Percentiles rank a stretch among this genome's conserved stretches.
Evolutionary conservation across 2,888 invertebrate species (phyloP).

Genomic region (Drosophila falleni): DNA sequence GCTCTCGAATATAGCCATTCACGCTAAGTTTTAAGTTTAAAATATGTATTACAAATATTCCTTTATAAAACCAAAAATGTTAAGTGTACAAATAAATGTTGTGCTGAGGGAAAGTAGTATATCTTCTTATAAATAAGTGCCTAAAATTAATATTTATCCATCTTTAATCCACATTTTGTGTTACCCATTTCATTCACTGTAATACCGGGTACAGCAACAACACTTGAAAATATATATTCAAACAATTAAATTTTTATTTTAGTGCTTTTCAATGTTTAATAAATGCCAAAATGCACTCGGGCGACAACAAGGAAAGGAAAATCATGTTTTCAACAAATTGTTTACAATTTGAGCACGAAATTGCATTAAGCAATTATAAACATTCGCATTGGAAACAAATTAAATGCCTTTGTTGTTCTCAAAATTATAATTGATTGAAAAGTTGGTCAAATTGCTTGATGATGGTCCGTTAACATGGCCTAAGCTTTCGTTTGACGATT

Average conservation of each 20-base stretch:
- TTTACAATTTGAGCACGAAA: constrained; percentile 40
- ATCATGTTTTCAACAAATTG: constrained; percentile 19
- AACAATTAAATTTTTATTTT: constrained; percentile 35
- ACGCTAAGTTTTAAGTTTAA: no score
- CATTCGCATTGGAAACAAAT: constrained; percentile 14
- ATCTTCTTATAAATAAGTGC: no score
- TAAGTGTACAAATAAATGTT: no score
- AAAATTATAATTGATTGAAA: constrained; percentile 12
- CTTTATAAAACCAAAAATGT: no score
- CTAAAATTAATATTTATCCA: not conserved
- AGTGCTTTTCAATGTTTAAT: constrained; percentile 52
- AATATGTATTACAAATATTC: no score
- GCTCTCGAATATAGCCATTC: no score
- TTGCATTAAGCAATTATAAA: constrained; percentile 24
- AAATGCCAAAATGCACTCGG: constrained; percentile 53
- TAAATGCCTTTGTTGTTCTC: constrained; percentile 1
- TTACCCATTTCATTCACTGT: not conserved
- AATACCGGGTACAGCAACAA: constrained; percentile 2
- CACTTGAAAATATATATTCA: constrained; percentile 36
- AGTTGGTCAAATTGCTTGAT: constrained; percentile 31
- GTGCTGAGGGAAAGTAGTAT: no score
- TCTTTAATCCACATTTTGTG: not conserved
- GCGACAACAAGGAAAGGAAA: constrained; percentile 7
- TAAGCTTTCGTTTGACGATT: constrained; percentile 6
- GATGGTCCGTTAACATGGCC: constrained; percentile 22